Base-by-base conservation (phyloP, 2,888 invertebrate species). In the Tiphia femorata region DNA sequence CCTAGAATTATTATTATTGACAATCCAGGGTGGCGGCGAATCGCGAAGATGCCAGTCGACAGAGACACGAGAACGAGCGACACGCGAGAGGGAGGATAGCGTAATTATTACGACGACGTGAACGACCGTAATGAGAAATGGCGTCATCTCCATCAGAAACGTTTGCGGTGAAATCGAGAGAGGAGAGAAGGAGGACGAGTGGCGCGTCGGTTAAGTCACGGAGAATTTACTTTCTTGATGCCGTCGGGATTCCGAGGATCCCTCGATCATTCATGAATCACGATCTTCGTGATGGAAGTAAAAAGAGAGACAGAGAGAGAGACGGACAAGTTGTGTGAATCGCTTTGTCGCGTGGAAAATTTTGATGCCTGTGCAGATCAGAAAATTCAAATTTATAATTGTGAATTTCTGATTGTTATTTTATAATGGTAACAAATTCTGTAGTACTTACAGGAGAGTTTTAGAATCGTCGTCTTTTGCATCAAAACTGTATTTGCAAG, bases 41-140 rank as follows among this genome's bases (percentile, higher is more conserved):
- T 16, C 51, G 33, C 47, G 52, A 49, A 44, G 47, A 60, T 59
- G 55, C 41, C 52, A 44, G 21, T 21, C 49, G 40, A 37, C 25
- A 40, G 21, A 60, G 42, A 21, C n/a, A n/a, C n/a, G n/a, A n/a
- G n/a, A n/a, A n/a, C n/a, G n/a, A n/a, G n/a, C n/a, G n/a, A n/a
- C n/a, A n/a, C n/a, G n/a, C n/a, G n/a, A n/a, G n/a, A n/a, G n/a
- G n/a, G n/a, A n/a, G n/a, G n/a, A n/a, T n/a, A 57, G 49, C 53
- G 62, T 66, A 68, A 68, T 69, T 70, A 70, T 69, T 67, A 61
- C 57, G 48, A 35, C 42, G 47, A 49, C 48, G 56, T 50, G 67
- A 60, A 69, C 51, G 64, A 44, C 37, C 44, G 51, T 63, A 69
- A 69, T 61, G 61, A 70, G 59, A 43, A 53, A 64, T 69, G 68